These are phyloP conservation scores for Rhizoglyphus robini DNA, from an alignment of 1,140 invertebrate species.

Conservation along the genomic window DNA sequence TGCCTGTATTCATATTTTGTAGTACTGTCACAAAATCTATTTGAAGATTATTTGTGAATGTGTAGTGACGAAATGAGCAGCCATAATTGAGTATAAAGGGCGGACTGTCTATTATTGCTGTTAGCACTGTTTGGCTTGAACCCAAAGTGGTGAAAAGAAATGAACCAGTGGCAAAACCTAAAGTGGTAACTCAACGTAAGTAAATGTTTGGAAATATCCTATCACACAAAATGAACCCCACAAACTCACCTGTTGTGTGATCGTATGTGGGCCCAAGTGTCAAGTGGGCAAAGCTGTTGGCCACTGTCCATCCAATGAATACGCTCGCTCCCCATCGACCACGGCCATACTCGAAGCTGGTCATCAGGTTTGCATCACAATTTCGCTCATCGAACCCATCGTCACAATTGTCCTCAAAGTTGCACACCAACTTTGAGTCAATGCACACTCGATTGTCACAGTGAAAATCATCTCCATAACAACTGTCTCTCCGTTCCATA, in stretches of 20 bases:
- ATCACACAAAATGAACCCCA: too few relatives aligned
- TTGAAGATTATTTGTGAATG: neutral
- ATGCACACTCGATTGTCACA: slow-evolving; percentile 9
- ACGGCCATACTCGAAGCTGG: neutral
- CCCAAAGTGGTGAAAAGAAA: too few relatives aligned
- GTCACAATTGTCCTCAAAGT: slow-evolving; percentile 32
- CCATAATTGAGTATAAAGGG: neutral
- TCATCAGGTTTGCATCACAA: slow-evolving; percentile 21
- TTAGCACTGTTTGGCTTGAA: neutral
- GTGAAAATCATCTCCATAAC: neutral
- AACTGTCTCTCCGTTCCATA: neutral
- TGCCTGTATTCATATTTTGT: neutral
- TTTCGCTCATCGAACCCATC: slow-evolving; percentile 33
- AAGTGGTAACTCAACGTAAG: too few relatives aligned
- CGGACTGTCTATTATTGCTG: slow-evolving; percentile 3
- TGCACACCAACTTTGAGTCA: neutral
- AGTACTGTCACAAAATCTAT: neutral
- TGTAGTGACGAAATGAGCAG: neutral
- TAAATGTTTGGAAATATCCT: too few relatives aligned
- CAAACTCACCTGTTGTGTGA: slow-evolving; percentile 19
- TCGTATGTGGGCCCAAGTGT: slow-evolving; percentile 22
- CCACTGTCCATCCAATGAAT: neutral
- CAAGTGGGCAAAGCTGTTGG: slow-evolving; percentile 5
- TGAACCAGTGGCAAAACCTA: too few relatives aligned
- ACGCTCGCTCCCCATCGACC: neutral